A percentile compares a stretch with the other conserved stretches of the same genome.
phyloP scores from a whole-genome alignment of 1,140 invertebrate genomes.

The Lepidotrigona ventralis region DNA sequence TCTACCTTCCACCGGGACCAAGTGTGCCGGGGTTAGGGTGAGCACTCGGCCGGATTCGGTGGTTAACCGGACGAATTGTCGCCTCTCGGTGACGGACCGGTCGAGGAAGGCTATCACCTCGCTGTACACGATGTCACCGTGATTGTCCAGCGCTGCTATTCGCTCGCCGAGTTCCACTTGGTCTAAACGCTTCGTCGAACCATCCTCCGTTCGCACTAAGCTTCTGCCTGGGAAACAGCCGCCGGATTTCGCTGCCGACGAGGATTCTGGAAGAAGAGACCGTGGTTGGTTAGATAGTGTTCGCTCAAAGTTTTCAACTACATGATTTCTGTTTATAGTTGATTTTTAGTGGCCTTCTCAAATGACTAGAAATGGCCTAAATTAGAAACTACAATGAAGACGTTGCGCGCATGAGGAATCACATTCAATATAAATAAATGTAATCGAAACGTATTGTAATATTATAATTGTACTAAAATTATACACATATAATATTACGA shows the following conservation, averaged over 20 bases:
- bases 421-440: too few relatives aligned
- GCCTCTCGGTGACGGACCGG: slow-evolving; percentile 83
- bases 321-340: fast-evolving
- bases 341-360: too few relatives aligned
- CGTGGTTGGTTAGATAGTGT: background rate
- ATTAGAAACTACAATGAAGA: too few relatives aligned
- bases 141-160: slow-evolving; percentile 87
- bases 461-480: too few relatives aligned
- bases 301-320: background rate
- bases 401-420: too few relatives aligned
- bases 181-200: slow-evolving; percentile 80
- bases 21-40: slow-evolving; percentile 91
- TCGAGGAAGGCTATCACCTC: slow-evolving; percentile 96
- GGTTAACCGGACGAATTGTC: slow-evolving; percentile 86
- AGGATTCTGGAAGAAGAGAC: slow-evolving; percentile 88
- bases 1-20: slow-evolving; percentile 82
- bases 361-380: too few relatives aligned
- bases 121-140: slow-evolving; percentile 86
- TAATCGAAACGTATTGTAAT: too few relatives aligned
- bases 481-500: too few relatives aligned
- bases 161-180: slow-evolving; percentile 89
- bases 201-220: slow-evolving; percentile 81
- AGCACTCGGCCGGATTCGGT: slow-evolving; percentile 86
- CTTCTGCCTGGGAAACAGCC: slow-evolving; percentile 89
- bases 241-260: slow-evolving; percentile 89